These are phyloP conservation scores for Serinus canaria DNA, from an alignment of 2,113 vertebrate genomes.

Conservation along the genomic window DNA sequence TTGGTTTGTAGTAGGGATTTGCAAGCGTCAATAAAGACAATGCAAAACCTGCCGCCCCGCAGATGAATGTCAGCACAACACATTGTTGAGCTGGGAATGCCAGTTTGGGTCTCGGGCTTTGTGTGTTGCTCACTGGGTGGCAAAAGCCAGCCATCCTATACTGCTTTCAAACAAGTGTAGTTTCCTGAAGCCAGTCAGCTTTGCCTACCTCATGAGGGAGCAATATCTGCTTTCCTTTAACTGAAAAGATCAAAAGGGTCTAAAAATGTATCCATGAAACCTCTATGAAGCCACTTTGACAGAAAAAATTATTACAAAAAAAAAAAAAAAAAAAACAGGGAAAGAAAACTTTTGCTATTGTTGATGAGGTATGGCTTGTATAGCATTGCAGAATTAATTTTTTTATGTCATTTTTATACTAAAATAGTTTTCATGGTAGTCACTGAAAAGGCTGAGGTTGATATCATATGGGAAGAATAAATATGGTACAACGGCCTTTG, in stretches of 20 bases:
- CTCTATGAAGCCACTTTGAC: neutral
- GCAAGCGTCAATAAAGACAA: slow-evolving; percentile 1
- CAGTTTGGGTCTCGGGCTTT: neutral
- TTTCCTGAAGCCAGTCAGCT: neutral
- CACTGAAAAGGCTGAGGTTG: neutral
- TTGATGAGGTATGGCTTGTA: neutral
- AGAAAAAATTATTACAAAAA: neutral
- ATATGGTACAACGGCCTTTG: neutral
- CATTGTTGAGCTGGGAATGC: neutral
- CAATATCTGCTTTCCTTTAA: neutral
- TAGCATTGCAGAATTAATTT: neutral
- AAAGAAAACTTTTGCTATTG: neutral
- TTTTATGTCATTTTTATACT: neutral
- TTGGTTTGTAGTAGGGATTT: slow-evolving; percentile 37
- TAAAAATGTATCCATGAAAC: neutral
- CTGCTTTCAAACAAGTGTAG: slow-evolving; percentile 14
- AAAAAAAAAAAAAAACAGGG: neutral
- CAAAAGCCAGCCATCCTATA: neutral
- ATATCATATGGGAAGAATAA: neutral
- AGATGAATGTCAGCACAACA: slow-evolving; percentile 25
- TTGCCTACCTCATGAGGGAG: neutral
- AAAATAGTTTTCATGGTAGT: neutral
- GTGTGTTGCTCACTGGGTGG: slow-evolving; percentile 3
- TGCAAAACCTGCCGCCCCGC: slow-evolving; percentile 9
- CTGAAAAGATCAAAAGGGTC: neutral